Evolutionary conservation across 2,113 vertebrate species (phyloP).

Genomic region (Hippocampus barbouri): DNA sequence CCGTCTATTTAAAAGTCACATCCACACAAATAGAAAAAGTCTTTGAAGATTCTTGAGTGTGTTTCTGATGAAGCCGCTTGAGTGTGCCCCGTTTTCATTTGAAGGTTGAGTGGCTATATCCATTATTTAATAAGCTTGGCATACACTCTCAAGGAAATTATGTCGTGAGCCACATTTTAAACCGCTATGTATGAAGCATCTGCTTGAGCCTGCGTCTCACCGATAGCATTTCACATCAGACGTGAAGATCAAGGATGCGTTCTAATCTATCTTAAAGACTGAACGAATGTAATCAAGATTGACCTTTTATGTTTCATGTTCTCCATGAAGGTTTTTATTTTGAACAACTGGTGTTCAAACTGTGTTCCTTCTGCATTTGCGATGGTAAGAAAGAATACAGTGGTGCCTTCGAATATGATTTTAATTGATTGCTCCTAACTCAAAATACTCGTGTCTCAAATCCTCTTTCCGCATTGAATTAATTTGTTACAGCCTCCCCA

Average conservation of each 20-base stretch:
- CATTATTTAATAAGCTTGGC: not conserved
- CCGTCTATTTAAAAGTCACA: not conserved
- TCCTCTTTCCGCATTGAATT: no score
- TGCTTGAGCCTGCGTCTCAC: not conserved
- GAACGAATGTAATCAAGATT: no score
- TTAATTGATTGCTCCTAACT: no score
- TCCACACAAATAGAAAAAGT: not conserved
- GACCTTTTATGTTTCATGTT: no score
- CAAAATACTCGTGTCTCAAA: no score
- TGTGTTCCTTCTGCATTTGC: no score
- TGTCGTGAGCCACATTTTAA: conserved; percentile 13
- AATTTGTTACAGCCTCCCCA: no score
- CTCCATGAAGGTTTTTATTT: no score
- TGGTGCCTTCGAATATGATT: no score
- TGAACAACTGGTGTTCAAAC: no score
- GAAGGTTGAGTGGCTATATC: not conserved
- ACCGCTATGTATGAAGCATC: not conserved
- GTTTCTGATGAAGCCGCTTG: not conserved
- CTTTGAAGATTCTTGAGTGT: not conserved
- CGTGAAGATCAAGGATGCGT: not conserved
- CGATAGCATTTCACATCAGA: not conserved
- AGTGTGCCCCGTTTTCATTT: not conserved
- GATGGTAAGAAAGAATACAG: no score
- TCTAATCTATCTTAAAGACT: not conserved
- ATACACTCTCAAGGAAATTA: not conserved